Base-by-base conservation (phyloP, 2,113 vertebrate genomes). In the Sterna hirundo region DNA sequence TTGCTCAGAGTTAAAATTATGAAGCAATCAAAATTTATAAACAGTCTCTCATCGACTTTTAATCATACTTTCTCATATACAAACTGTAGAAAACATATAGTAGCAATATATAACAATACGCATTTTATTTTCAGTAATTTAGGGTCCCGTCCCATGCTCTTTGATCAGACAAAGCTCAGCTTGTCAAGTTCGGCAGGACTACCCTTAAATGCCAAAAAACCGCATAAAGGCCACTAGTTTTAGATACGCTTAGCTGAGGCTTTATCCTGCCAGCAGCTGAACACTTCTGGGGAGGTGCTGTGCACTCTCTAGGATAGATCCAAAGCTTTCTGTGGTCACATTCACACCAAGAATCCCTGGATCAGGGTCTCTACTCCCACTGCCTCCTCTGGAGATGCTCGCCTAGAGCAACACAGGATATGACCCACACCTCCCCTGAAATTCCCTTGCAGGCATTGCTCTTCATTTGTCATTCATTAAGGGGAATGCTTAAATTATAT, bases 21-120 rank as follows among this genome's bases (percentile, higher is more conserved):
- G 98, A 98, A 98, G 98, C 98, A 98, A 98, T 98, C 98, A 98
- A 98, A 98, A 98, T 98, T 98, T 98, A 98, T 98, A 98, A 98
- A 98, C 98, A 98, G 97, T 98, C 97, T 98, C 97, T 98, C 98
- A 98, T 98, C 96, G 97, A 98, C 98, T 98, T 98, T 98, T 98
- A 98, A 98, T 98, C 98, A 98, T 92, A 98, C 98, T 98, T 98
- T 98, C 97, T 98, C 96, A 98, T 97, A 98, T 98, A 98, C 95
- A 97, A 97, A 98, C 97, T 98, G 95, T 97, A 97, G 98, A 98
- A 98, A 98, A 97, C 97, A 98, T 98, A 98, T 98, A 98, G 98
- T 83, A 96, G 96, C 94, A 95, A 94, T 97, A 97, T 97, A 93
- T 96, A 98, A 97, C 93, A 96, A 98, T 97, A 96, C 79, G 90